Evolutionary conservation across 2,888 invertebrate genomes (phyloP).

Genomic region (Amblyjoppa proteus): DNA sequence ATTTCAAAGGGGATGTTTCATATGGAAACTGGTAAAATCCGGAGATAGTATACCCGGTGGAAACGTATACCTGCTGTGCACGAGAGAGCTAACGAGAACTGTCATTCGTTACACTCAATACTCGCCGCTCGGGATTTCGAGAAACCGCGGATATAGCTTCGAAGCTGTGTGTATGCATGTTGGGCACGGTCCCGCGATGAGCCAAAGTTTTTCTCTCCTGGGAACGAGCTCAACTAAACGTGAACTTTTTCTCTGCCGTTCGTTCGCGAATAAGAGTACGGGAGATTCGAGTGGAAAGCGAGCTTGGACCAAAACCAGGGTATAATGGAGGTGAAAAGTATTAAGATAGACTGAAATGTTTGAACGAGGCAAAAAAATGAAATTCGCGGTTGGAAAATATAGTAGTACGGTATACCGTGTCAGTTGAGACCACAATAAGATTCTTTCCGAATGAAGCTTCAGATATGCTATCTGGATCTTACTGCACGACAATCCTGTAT

Average conservation of each 20-base stretch:
- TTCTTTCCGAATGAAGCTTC: not conserved
- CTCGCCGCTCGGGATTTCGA: slow-evolving; percentile 16
- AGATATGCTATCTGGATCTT: not conserved
- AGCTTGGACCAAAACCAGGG: slow-evolving; percentile 24
- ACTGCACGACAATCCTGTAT: slow-evolving; percentile 7
- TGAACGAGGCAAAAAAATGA: slow-evolving; percentile 3
- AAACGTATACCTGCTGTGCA: slow-evolving; percentile 23
- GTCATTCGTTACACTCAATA: slow-evolving; percentile 51
- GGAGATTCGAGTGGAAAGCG: slow-evolving; percentile 29
- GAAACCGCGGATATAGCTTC: not conserved
- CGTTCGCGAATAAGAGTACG: slow-evolving; percentile 24
- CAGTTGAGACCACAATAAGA: too few relatives aligned
- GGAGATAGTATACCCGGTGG: not conserved
- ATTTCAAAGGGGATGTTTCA: slow-evolving; percentile 56
- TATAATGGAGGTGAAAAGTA: slow-evolving; percentile 1
- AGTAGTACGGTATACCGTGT: not conserved
- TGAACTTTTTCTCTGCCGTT: slow-evolving; percentile 27
- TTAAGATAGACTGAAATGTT: not conserved
- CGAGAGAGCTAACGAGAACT: slow-evolving; percentile 52
- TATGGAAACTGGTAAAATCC: slow-evolving; percentile 47
- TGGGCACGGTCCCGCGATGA: not conserved
- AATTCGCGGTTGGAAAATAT: slow-evolving; percentile 19
- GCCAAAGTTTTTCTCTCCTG: slow-evolving; percentile 54
- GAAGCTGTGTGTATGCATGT: not conserved
- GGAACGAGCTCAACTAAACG: slow-evolving; percentile 46